These are phyloP conservation scores for Chitala chitala DNA, from an alignment of 2,113 vertebrate genomes.

Conservation along the genomic window DNA sequence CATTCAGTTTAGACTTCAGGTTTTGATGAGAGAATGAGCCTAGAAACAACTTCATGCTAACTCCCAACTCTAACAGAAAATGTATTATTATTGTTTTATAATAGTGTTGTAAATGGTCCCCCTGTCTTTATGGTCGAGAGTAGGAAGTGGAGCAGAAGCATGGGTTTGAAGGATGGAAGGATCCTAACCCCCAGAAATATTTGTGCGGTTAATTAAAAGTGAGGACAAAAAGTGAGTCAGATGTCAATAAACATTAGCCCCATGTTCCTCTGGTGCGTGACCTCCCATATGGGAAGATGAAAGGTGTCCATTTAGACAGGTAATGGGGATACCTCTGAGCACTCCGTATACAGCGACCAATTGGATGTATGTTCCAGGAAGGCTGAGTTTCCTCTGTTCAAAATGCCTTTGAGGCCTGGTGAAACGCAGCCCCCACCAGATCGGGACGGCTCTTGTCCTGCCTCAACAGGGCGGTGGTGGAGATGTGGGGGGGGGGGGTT, in stretches of 20 bases:
- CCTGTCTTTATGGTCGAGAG: too few species aligned
- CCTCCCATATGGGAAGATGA: constrained; percentile 24
- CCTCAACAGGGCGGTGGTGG: constrained; percentile 23
- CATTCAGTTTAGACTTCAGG: too few species aligned
- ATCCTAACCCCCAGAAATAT: not conserved
- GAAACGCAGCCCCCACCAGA: constrained; percentile 40
- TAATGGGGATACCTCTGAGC: constrained; percentile 43
- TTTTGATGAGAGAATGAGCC: too few species aligned
- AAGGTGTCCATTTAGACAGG: constrained; percentile 57
- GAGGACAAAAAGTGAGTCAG: constrained; percentile 28
- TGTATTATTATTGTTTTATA: too few species aligned
- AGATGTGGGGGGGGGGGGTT: constrained; percentile 17
- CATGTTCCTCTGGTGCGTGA: constrained; percentile 26
- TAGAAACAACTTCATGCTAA: not conserved
- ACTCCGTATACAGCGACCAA: constrained; percentile 51
- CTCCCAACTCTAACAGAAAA: not conserved
- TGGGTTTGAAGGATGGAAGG: not conserved
- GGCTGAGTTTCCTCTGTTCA: constrained; percentile 48
- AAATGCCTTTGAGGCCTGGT: constrained; percentile 56
- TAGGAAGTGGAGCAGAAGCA: not conserved
- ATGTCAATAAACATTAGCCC: too few species aligned
- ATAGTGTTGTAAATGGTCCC: too few species aligned
- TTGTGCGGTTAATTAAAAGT: not conserved
- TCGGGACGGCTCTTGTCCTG: constrained; percentile 54
- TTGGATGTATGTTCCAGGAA: constrained; percentile 46